Base-by-base conservation (phyloP, 2,113 vertebrate genomes). In the Zonotrichia leucophrys region DNA sequence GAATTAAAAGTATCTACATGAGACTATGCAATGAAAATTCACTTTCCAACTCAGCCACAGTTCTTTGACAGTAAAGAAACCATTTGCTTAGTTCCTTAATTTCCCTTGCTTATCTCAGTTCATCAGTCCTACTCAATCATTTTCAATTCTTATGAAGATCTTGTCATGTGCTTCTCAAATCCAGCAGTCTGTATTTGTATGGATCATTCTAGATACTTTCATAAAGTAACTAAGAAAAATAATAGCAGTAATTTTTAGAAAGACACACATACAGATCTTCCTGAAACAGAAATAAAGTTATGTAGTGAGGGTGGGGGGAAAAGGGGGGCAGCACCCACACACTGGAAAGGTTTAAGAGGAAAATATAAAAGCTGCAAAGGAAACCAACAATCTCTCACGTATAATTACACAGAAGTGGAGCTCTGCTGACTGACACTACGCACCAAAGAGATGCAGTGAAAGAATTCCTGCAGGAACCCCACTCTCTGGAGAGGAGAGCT, bases 301-400 rank as follows among this genome's bases (percentile, higher is more conserved):
- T 30, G 60, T 3, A 30, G 22, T 13, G 4, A 5, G 4, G 9
- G 6, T 11, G 5, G 6, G 2, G 6, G 7, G 7, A 10, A 25
- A 16, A n/a, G 3, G 13, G 8, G 4, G 2, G 4, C 4, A 31
- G 12, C 28, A 13, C 16, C 25, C n/a, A 47, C 52, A 11, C 11
- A n/a, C 30, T 56, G 47, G 46, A 79, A 74, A 63, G 63, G 16
- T 30, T 53, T 35, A 58, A 83, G 28, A 83, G 41, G 24, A 92
- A 28, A 91, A 66, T 14, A 44, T 30, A 70, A 35, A 49, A 73
- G 64, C 23, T 35, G 17, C 22, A 3, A 31, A 62, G 81, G 55
- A 82, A 90, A 46, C 25, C 33, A 79, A 66, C 15, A 39, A 7
- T 22, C 12, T 58, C 13, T 20, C 52, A n/a, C 30, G 35, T 11